Conservation (phyloP, 1,140 invertebrate species). For the Caenorhabditis tropicalis region DNA sequence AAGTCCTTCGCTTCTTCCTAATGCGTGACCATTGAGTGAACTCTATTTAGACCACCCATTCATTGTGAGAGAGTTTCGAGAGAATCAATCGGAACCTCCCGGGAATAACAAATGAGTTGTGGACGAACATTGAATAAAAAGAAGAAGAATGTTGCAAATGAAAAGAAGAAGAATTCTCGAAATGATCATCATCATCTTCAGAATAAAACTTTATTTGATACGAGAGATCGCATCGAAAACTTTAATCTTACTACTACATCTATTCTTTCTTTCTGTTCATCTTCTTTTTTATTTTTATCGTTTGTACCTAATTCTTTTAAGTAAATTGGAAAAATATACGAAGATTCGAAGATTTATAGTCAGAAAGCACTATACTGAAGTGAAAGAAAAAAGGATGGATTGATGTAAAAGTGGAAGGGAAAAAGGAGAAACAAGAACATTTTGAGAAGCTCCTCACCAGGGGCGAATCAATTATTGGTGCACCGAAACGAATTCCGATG, state of each 20-base stretch:
- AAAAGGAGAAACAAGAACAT: constrained; percentile 7
- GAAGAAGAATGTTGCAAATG: neutral
- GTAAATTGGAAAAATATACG: constrained; percentile 16
- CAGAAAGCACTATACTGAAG: neutral
- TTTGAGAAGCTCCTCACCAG: constrained; percentile 5
- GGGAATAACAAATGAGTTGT: constrained; percentile 21
- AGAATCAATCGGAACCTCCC: constrained; percentile 5
- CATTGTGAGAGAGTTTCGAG: neutral
- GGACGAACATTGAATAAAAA: constrained; percentile 10
- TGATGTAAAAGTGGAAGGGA: neutral
- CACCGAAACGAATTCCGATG: constrained; percentile 2
- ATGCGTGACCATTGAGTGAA: constrained; percentile 26
- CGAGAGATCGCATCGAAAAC: neutral
- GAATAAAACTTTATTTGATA: neutral
- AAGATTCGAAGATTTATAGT: constrained; percentile 18
- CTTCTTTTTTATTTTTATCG: neutral
- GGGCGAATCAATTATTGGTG: constrained; percentile 43
- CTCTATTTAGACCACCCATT: neutral
- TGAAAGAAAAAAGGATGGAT: neutral
- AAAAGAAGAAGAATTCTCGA: neutral
- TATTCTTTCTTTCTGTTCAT: neutral
- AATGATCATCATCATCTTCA: neutral
- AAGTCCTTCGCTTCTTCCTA: neutral
- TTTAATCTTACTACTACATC: neutral
- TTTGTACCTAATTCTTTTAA: neutral